Conservation (phyloP, 2,113 vertebrate species). For the Neotoma lepida region DNA sequence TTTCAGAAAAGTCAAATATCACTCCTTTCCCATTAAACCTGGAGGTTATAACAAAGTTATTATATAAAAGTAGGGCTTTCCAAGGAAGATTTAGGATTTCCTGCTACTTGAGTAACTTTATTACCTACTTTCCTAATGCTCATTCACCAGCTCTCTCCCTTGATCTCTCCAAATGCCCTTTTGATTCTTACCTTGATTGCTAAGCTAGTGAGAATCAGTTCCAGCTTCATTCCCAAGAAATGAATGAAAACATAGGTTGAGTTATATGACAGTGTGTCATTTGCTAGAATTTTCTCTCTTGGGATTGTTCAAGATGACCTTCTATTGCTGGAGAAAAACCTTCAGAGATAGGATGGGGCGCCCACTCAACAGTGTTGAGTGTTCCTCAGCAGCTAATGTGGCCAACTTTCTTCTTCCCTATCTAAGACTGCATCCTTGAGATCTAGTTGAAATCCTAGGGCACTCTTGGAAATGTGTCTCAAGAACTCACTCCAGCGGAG, state of each 20-base stretch:
- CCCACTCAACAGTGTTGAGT: not conserved
- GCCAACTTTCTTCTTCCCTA: not conserved
- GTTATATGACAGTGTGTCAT: not conserved
- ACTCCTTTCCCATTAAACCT: not conserved
- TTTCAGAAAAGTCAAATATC: conserved; percentile 24
- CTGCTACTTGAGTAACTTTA: conserved; percentile 17
- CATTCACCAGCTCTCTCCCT: not conserved
- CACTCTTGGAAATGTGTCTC: not conserved
- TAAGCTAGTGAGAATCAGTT: conserved; percentile 28
- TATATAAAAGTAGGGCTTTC: conserved; percentile 11
- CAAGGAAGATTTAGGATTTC: conserved; percentile 55
- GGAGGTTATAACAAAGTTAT: conserved; percentile 4
- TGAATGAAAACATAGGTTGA: not conserved
- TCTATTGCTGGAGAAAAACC: not conserved
- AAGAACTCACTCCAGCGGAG: not conserved
- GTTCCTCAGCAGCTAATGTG: not conserved
- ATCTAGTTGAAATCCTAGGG: not conserved
- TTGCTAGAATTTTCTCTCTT: conserved; percentile 38
- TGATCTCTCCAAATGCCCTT: not conserved
- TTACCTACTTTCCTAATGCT: conserved; percentile 43
- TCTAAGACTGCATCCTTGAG: not conserved
- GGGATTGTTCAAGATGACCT: not conserved
- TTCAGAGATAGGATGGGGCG: not conserved
- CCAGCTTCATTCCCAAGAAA: conserved; percentile 42
- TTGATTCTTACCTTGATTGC: not conserved